Percentiles rank a stretch among this genome's conserved stretches.
Conservation (phyloP, 2,113 vertebrate genomes). For the Edolisoma coerulescens region DNA sequence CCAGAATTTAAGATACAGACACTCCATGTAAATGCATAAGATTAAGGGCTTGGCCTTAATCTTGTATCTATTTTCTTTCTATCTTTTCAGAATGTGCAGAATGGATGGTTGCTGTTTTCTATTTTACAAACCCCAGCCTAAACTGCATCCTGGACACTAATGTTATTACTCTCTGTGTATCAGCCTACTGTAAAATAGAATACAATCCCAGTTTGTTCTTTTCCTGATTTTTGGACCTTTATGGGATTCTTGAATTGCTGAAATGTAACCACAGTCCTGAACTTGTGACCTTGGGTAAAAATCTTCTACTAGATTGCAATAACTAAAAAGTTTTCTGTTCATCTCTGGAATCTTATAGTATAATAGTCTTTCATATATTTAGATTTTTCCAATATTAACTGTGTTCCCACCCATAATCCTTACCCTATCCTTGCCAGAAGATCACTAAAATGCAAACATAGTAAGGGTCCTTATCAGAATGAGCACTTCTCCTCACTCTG, state of each 20-base stretch:
- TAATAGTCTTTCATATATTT: background rate
- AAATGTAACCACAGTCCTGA: background rate
- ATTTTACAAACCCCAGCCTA: background rate
- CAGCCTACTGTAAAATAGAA: background rate
- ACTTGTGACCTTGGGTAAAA: background rate
- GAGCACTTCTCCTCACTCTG: background rate
- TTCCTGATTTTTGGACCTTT: background rate
- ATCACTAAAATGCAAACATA: background rate
- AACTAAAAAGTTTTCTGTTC: background rate
- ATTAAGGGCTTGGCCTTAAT: background rate
- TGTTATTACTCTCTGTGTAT: background rate
- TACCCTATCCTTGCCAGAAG: background rate
- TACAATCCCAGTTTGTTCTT: background rate
- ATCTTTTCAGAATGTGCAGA: background rate
- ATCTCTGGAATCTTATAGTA: background rate
- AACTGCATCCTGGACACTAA: background rate
- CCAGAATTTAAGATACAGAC: background rate
- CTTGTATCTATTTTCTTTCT: background rate
- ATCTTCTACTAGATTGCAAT: background rate
- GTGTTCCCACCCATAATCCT: background rate
- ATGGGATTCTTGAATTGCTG: background rate
- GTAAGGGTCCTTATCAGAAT: background rate
- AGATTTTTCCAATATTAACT: background rate
- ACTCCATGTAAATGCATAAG: background rate
- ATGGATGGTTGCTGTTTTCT: background rate